Conservation (phyloP, 2,113 vertebrate species). For the Ophthalmolycus amberensis region DNA sequence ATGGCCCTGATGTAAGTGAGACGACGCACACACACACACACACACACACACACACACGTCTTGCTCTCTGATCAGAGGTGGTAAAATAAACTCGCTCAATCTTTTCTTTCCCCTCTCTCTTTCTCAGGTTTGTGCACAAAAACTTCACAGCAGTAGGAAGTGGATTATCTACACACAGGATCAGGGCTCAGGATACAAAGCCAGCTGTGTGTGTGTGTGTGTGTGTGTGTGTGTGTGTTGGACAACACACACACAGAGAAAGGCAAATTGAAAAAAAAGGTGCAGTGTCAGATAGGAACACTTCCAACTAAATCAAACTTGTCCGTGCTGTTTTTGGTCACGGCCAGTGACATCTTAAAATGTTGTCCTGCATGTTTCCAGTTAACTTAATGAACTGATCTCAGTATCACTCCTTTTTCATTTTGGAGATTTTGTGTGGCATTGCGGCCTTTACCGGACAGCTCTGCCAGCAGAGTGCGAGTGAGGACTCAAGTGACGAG, state of each 20-base stretch:
- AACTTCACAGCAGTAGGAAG: slow-evolving; percentile 48
- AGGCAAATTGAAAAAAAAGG: not conserved
- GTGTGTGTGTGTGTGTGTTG: not conserved
- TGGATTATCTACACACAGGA: slow-evolving; percentile 46
- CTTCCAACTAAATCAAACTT: not conserved
- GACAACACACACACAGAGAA: no score
- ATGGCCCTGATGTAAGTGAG: slow-evolving; percentile 47
- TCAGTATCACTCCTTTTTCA: not conserved
- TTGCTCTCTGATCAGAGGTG: slow-evolving; percentile 37
- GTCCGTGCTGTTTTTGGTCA: not conserved
- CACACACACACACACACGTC: slow-evolving; percentile 16
- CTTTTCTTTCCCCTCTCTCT: slow-evolving; percentile 11
- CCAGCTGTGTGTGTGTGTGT: slow-evolving; percentile 1
- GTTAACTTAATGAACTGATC: not conserved
- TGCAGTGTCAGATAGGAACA: not conserved
- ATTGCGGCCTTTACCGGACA: not conserved
- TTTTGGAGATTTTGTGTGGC: not conserved
- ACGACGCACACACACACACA: slow-evolving; percentile 28
- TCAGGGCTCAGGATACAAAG: slow-evolving; percentile 36
- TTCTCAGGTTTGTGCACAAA: slow-evolving; percentile 39
- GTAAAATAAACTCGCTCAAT: slow-evolving; percentile 17
- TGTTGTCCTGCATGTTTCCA: no score
- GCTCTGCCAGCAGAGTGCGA: not conserved
- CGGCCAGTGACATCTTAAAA: not conserved
- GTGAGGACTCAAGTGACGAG: not conserved